Conservation (phyloP, 2,888 invertebrate genomes). For the Caenorhabditis sinica region DNA sequence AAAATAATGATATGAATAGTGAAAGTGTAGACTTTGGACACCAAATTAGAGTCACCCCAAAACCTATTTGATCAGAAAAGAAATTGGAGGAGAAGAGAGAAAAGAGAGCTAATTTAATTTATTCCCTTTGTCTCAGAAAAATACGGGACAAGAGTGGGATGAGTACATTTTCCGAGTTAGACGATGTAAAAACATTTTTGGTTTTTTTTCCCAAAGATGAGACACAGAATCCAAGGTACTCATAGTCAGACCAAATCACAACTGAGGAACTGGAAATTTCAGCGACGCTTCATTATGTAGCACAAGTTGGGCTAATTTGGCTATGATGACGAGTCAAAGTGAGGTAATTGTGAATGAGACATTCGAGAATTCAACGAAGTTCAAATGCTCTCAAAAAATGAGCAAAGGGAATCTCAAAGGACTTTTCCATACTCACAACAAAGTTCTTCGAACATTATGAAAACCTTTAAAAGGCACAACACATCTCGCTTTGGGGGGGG, state of each 20-base stretch:
- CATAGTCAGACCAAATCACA: not conserved
- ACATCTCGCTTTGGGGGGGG: no score
- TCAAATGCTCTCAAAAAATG: not conserved
- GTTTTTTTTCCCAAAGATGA: no score
- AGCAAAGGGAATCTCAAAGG: not conserved
- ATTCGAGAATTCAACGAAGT: constrained; percentile 6
- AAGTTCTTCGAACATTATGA: no score
- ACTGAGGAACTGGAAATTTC: not conserved
- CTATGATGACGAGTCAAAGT: not conserved
- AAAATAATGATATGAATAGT: not conserved
- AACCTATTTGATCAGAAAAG: constrained; percentile 4
- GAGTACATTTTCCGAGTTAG: constrained; percentile 25
- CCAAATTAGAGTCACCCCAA: not conserved
- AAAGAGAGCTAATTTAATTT: constrained; percentile 18
- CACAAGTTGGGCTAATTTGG: not conserved
- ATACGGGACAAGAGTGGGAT: not conserved
- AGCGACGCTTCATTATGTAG: not conserved
- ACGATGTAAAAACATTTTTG: constrained; percentile 13
- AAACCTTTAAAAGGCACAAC: no score
- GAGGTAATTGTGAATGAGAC: not conserved
- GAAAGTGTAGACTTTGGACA: not conserved
- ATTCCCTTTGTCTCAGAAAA: constrained; percentile 17
- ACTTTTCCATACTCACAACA: no score
- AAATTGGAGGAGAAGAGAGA: not conserved
- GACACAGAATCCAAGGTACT: not conserved